Conservation (phyloP, 2,888 invertebrate species). For the Hypselothyrea guttata region DNA sequence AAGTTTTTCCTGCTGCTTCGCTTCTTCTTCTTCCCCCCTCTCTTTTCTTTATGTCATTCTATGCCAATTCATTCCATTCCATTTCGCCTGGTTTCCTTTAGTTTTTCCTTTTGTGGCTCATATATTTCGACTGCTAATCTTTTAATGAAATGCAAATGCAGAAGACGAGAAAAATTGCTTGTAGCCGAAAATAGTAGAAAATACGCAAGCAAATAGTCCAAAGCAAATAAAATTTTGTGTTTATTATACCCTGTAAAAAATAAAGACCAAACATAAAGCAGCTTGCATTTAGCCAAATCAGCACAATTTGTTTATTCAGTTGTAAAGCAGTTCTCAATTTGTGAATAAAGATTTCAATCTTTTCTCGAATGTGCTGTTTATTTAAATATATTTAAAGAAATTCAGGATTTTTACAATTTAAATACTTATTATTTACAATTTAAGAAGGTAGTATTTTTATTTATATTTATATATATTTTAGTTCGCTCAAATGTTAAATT, state of each 20-base stretch:
- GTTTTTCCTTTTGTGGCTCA: slow-evolving; percentile 16
- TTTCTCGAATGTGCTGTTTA: no score
- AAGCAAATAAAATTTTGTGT: background rate
- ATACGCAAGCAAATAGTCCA: background rate
- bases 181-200: background rate
- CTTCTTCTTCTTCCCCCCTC: slow-evolving; percentile 6
- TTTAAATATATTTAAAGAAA: no score
- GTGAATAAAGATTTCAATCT: no score
- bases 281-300: no score
- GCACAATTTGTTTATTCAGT: no score
- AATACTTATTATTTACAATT: no score
- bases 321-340: no score
- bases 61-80: slow-evolving; percentile 21
- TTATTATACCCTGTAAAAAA: background rate
- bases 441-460: no score
- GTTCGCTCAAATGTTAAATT: no score
- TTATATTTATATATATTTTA: no score
- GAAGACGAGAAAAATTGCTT: slow-evolving; percentile 18
- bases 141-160: slow-evolving; percentile 68
- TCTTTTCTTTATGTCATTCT: slow-evolving; percentile 8
- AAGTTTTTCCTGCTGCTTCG: slow-evolving; percentile 20
- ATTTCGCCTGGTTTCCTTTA: slow-evolving; percentile 12
- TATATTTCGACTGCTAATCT: slow-evolving; percentile 55
- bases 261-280: no score
- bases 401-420: no score